phyloP scores from a whole-genome alignment of 2,113 vertebrate genomes.

The Mormyrus lacerda region DNA sequence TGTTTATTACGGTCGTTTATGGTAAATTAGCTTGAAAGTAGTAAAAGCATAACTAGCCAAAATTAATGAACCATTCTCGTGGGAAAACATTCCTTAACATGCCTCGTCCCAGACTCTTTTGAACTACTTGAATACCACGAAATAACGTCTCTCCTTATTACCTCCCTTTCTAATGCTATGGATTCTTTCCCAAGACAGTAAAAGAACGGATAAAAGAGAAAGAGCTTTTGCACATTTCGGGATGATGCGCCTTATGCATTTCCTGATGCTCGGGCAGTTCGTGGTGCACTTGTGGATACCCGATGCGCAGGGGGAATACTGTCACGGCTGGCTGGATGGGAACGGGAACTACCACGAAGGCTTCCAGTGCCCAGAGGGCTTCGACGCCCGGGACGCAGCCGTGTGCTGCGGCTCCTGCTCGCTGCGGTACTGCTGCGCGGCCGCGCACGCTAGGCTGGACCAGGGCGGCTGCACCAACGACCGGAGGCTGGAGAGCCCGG shows the following conservation, averaged over 20 bases:
- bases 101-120: background rate
- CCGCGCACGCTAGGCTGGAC: slow-evolving; percentile 79
- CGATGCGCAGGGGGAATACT: slow-evolving; percentile 78
- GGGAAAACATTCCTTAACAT: background rate
- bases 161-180: background rate
- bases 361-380: slow-evolving; percentile 91
- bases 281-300: slow-evolving; percentile 64
- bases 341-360: slow-evolving; percentile 82
- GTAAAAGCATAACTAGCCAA: background rate
- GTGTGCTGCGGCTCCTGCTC: slow-evolving; percentile 91
- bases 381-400: slow-evolving; percentile 81
- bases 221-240: slow-evolving; percentile 27
- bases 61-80: background rate
- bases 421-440: slow-evolving; percentile 88
- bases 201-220: background rate
- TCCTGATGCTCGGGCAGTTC: slow-evolving; percentile 69
- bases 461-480: slow-evolving; percentile 88
- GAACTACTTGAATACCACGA: background rate
- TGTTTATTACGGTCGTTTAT: background rate
- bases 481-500: slow-evolving; percentile 65
- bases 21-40: background rate
- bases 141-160: background rate
- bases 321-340: slow-evolving; percentile 87
- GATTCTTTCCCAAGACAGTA: no score
- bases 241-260: slow-evolving; percentile 64